A percentile compares a stretch with the other conserved stretches of the same genome.
Conservation (phyloP, 2,797 vertebrate species). For the Sebastes diaconus region DNA sequence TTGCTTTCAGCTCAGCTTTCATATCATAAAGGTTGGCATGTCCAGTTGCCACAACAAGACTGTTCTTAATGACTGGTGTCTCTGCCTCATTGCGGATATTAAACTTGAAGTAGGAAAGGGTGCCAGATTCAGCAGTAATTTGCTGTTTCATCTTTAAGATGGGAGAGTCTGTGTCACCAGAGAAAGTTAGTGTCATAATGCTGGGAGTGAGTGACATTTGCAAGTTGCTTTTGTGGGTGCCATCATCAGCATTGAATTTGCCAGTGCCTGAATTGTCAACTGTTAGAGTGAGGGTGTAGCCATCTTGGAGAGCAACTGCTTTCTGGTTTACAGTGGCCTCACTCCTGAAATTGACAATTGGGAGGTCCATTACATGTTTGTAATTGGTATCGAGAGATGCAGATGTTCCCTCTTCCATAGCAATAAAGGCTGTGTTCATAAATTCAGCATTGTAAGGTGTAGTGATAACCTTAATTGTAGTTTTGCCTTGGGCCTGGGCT, state of each 20-base stretch:
- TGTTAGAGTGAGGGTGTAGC: constrained; percentile 70
- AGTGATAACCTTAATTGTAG: constrained; percentile 79
- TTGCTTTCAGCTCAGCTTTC: constrained; percentile 84
- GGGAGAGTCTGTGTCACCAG: constrained; percentile 81
- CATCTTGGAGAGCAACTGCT: constrained; percentile 76
- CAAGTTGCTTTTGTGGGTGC: constrained; percentile 78
- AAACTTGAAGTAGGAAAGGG: constrained; percentile 77
- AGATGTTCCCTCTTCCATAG: constrained; percentile 83
- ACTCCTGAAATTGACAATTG: constrained; percentile 76
- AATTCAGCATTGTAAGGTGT: constrained; percentile 82
- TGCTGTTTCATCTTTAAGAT: constrained; percentile 86
- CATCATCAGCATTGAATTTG: constrained; percentile 83
- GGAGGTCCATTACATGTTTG: constrained; percentile 83
- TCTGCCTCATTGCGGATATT: constrained; percentile 84
- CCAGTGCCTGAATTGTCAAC: constrained; percentile 80
- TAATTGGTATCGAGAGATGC: constrained; percentile 84
- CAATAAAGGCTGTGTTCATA: constrained; percentile 81
- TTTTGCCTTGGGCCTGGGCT: constrained; percentile 84
- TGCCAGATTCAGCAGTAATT: constrained; percentile 77
- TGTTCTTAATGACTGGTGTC: constrained; percentile 84
- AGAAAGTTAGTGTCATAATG: constrained; percentile 74
- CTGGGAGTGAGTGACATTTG: constrained; percentile 77
- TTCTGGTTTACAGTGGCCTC: constrained; percentile 81
- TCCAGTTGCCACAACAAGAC: constrained; percentile 82
- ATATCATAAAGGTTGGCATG: constrained; percentile 75